These are phyloP conservation scores for Falco biarmicus DNA, from an alignment of 2,797 vertebrate genomes.

Conservation along the genomic window DNA sequence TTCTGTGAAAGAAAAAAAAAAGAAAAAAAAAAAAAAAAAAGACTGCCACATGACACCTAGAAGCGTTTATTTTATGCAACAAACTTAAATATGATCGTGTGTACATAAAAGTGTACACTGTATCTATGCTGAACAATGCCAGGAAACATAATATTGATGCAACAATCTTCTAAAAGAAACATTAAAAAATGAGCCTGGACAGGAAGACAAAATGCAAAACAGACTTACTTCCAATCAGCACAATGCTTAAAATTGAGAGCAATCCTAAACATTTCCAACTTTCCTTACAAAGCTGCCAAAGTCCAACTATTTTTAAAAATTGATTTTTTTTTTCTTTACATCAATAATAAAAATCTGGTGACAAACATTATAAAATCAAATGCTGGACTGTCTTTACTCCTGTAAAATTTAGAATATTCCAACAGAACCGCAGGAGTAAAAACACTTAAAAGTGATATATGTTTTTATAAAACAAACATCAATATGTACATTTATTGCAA, in stretches of 20 bases:
- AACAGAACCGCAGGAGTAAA: slow-evolving; percentile 80
- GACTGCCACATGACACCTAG: slow-evolving; percentile 82
- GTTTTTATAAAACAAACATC: slow-evolving; percentile 82
- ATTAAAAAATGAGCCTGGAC: slow-evolving; percentile 84
- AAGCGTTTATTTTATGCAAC: slow-evolving; percentile 92
- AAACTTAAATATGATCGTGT: slow-evolving; percentile 87
- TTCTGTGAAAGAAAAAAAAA: slow-evolving; percentile 12
- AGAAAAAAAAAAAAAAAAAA: slow-evolving; percentile 13
- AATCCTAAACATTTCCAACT: slow-evolving; percentile 76
- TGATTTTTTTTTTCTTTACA: slow-evolving; percentile 79
- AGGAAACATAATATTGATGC: slow-evolving; percentile 82
- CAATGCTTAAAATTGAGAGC: slow-evolving; percentile 77
- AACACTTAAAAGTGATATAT: slow-evolving; percentile 82
- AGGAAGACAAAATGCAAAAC: slow-evolving; percentile 85
- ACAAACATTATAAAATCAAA: slow-evolving; percentile 85
- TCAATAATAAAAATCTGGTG: slow-evolving; percentile 85
- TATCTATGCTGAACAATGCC: slow-evolving; percentile 85
- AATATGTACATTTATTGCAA: slow-evolving; percentile 87
- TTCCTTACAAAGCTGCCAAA: slow-evolving; percentile 84
- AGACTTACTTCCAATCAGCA: slow-evolving; percentile 85
- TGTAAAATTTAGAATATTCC: slow-evolving; percentile 82
- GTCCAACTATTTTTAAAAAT: slow-evolving; percentile 79
- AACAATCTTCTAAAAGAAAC: slow-evolving; percentile 80
- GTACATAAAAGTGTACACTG: slow-evolving; percentile 82
- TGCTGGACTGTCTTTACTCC: slow-evolving; percentile 79